Base-by-base conservation (phyloP, 2,888 invertebrate species). In the Chymomyza amoena region DNA sequence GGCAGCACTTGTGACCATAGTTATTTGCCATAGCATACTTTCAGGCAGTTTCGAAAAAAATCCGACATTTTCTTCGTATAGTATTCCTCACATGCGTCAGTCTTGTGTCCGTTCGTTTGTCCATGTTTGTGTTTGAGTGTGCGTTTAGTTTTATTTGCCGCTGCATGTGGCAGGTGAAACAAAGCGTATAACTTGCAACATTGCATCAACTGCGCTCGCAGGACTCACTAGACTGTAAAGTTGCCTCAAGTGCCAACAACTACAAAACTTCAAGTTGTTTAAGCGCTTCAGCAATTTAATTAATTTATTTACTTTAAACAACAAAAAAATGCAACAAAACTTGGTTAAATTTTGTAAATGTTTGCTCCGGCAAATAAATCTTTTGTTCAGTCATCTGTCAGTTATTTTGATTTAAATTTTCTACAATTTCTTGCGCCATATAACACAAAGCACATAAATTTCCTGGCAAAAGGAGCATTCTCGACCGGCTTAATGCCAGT, bases 381-480 rank as follows among this genome's bases (percentile, higher is more conserved):
- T 20, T 25, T 57, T 60, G 36, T 57, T 18, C 25, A 15, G 20
- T 57, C 25, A 57, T 18, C 60, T 60, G 60, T 36, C 60, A 60
- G 36, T 60, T 28, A 60, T 60, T 69, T 69, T 62, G 66, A 39
- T 67, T 69, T 71, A 18, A 72, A 64, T 69, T 72, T 45, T 60
- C 60, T 25, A 36, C 60, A 60, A 32, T 60, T 60, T 60, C 32
- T 28, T 36, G 32, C 36, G 32, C 18, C 20, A 57, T 25, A 25
- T 25, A 25, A 13, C 39, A 74, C 64, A 50, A 66, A 71, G 61
- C 63, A 61, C 75, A 75, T 75, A 75, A 75, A 75, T 75, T 75
- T 71, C 63, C 65, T 45, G 67, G 36, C 71, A 75, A 75, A 75
- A 68, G 75, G 71, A 71, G 75, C 75, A 65, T 75, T 75, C 7